These are phyloP conservation scores for Nothocercus nigrocapillus DNA, from an alignment of 2,113 vertebrate species.

Conservation along the genomic window DNA sequence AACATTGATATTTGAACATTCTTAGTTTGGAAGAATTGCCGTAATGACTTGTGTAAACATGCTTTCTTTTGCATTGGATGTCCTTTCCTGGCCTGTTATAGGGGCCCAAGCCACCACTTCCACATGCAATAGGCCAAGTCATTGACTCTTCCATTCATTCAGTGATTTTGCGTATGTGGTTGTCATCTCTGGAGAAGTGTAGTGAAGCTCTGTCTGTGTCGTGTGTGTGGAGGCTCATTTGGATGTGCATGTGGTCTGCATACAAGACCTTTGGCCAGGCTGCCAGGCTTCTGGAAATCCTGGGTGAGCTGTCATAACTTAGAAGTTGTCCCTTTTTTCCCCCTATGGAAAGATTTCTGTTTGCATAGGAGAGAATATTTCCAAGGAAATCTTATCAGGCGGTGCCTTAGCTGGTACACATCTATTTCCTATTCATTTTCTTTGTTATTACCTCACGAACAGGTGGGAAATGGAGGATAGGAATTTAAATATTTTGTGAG, in stretches of 20 bases:
- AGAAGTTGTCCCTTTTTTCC: not conserved
- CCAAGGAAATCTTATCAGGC: not conserved
- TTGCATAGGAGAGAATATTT: not conserved
- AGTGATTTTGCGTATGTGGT: not conserved
- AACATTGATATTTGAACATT: not conserved
- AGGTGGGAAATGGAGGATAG: not conserved
- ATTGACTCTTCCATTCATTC: not conserved
- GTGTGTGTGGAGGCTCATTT: not conserved
- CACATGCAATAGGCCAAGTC: fast-evolving
- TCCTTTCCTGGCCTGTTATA: not conserved
- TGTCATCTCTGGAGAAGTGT: fast-evolving
- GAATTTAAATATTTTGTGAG: constrained; percentile 3
- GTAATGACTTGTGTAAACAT: not conserved
- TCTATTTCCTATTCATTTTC: not conserved
- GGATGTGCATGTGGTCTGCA: not conserved
- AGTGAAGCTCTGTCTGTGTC: not conserved
- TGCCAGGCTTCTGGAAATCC: not conserved
- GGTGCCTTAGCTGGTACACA: not conserved
- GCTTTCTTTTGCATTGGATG: not conserved
- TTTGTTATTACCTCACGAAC: not conserved
- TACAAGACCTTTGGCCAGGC: not conserved
- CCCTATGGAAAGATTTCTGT: not conserved
- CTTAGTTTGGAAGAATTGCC: not conserved
- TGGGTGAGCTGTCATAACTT: not conserved
- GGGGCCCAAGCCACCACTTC: not conserved